A percentile compares a stretch with the other conserved stretches of the same genome.
These are phyloP conservation scores for Diogma glabrata DNA, from an alignment of 2,888 invertebrate genomes.

Conservation along the genomic window DNA sequence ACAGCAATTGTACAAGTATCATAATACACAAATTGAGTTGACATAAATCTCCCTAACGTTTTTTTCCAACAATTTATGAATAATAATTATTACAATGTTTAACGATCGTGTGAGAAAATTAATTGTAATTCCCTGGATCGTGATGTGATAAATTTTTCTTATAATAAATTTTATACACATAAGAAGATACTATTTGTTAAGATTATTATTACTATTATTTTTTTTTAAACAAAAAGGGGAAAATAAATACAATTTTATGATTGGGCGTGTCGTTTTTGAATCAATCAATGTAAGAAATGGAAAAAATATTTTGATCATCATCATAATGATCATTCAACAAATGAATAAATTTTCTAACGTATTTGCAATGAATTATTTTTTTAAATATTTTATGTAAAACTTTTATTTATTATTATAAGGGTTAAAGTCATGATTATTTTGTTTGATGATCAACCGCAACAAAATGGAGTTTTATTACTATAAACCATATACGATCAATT, in stretches of 20 bases:
- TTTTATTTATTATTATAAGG: too few species aligned
- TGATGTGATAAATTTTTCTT: slow-evolving; percentile 7
- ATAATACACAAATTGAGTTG: too few species aligned
- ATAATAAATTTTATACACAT: not conserved
- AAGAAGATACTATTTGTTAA: slow-evolving; percentile 6
- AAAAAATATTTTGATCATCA: slow-evolving; percentile 7
- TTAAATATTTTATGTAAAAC: too few species aligned
- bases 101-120: too few species aligned
- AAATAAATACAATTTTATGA: too few species aligned
- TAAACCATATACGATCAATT: not conserved
- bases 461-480: slow-evolving; percentile 2
- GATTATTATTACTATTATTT: slow-evolving; percentile 4
- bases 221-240: slow-evolving; percentile 1
- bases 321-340: slow-evolving; percentile 7
- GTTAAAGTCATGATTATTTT: slow-evolving; percentile 7
- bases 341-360: slow-evolving; percentile 4
- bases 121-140: too few species aligned
- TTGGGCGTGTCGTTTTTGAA: slow-evolving; percentile 22
- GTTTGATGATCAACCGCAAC: slow-evolving; percentile 6
- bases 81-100: too few species aligned
- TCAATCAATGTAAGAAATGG: slow-evolving; percentile 20
- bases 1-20: too few species aligned
- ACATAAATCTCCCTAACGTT: too few species aligned
- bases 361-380: slow-evolving; percentile 3
- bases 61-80: too few species aligned